Conservation (phyloP, 2,888 invertebrate genomes). For the Aethes cnicana region DNA sequence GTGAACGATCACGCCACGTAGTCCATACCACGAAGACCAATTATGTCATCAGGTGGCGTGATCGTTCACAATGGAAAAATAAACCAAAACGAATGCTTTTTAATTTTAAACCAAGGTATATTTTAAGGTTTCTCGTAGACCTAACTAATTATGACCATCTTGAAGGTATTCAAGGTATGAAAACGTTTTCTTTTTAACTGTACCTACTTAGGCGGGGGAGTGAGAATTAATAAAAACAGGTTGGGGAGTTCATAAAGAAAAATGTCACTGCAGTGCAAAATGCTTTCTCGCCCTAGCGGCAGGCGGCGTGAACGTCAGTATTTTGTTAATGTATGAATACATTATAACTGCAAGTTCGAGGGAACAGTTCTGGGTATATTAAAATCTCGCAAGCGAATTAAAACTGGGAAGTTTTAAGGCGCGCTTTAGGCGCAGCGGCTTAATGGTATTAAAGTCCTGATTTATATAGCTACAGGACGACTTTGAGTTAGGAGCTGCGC, state of each 20-base stretch:
- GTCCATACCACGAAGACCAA: too few relatives aligned
- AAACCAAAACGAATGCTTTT: too few relatives aligned
- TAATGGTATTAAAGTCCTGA: constrained; percentile 74
- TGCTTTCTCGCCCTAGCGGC: constrained; percentile 54
- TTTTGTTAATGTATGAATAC: constrained; percentile 68
- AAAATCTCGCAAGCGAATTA: constrained; percentile 71
- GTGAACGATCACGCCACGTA: too few relatives aligned
- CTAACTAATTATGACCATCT: constrained; percentile 15
- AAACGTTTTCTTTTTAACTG: constrained; percentile 57
- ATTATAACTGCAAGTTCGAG: constrained; percentile 62
- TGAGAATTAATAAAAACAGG: constrained; percentile 70
- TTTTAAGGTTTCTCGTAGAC: constrained; percentile 9
- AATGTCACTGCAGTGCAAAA: constrained; percentile 71
- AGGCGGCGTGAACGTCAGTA: constrained; percentile 49
- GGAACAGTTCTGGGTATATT: constrained; percentile 69
- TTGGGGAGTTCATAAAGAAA: constrained; percentile 69
- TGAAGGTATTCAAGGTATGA: constrained; percentile 42
- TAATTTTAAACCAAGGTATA: too few relatives aligned
- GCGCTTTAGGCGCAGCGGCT: constrained; percentile 65
- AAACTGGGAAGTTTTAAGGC: constrained; percentile 67
- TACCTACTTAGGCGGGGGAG: constrained; percentile 55
- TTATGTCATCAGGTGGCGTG: too few relatives aligned
- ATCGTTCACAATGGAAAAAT: too few relatives aligned
- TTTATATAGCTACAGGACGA: constrained; percentile 60
- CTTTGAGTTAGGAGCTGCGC: constrained; percentile 48